Percentiles rank a stretch among this genome's conserved stretches.
phyloP scores from a whole-genome alignment of 2,113 vertebrate genomes.

The Catharus bicknelli region DNA sequence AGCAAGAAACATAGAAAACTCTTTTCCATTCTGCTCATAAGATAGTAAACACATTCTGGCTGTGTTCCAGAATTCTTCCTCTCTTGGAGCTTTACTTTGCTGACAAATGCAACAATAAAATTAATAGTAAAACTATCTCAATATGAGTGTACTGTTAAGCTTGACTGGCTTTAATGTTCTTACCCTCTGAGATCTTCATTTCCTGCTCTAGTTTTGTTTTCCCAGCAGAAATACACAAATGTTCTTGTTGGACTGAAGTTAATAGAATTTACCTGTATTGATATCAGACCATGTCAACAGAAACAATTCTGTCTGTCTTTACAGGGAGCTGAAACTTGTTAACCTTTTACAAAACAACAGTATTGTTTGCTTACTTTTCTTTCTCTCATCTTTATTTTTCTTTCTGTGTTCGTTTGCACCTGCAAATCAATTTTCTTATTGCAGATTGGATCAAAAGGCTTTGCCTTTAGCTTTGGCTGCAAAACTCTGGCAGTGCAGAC shows the following conservation, averaged over 20 bases:
- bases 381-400: not conserved
- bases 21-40: not conserved
- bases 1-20: not conserved
- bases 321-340: not conserved
- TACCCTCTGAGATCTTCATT: not conserved
- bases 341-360: not conserved
- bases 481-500: not conserved
- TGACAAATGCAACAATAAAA: not conserved
- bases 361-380: not conserved
- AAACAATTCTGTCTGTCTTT: not conserved
- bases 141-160: not conserved
- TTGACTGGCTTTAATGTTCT: not conserved
- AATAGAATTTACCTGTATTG: not conserved
- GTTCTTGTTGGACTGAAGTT: not conserved
- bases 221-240: not conserved
- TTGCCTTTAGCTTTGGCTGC: not conserved
- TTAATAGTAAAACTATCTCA: slow-evolving; percentile 9
- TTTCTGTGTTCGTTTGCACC: not conserved
- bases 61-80: not conserved
- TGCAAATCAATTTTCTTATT: not conserved
- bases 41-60: not conserved
- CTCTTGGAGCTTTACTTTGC: not conserved
- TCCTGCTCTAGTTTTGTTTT: not conserved
- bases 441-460: not conserved
- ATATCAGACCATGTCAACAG: not conserved